These are phyloP conservation scores for Cephus pulcher DNA, from an alignment of 2,888 invertebrate species.

Conservation along the genomic window DNA sequence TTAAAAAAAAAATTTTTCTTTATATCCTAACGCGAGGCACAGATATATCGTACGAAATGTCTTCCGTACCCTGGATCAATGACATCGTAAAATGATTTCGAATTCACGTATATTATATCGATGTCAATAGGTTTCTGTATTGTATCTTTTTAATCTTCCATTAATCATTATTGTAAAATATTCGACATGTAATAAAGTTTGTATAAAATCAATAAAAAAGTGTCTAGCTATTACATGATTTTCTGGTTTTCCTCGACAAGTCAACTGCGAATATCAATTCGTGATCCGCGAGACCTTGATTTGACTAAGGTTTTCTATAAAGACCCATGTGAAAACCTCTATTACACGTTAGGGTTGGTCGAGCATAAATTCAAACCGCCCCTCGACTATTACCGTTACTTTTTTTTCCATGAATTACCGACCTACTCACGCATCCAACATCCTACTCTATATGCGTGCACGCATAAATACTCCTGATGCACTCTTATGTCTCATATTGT, in stretches of 20 bases:
- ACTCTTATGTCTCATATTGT: conserved; percentile 4
- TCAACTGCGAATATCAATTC: not conserved
- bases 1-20: not conserved
- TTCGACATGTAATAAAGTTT: not conserved
- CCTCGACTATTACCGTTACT: conserved; percentile 53
- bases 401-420: conserved; percentile 51
- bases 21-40: not conserved
- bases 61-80: not conserved
- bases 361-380: conserved; percentile 56
- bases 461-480: conserved; percentile 48
- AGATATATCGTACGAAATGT: not conserved
- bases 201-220: not conserved
- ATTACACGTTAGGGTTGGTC: conserved; percentile 46
- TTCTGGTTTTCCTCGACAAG: not conserved
- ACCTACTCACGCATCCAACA: conserved; percentile 39
- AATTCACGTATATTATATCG: not conserved
- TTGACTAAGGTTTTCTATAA: not conserved
- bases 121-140: not conserved
- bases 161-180: not conserved
- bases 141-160: not conserved
- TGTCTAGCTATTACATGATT: not conserved
- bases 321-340: conserved; percentile 17
- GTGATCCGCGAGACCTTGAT: not conserved
- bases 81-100: not conserved
- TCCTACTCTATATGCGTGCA: conserved; percentile 50